Evolutionary conservation across 2,113 vertebrate species (phyloP).

Genomic region (Carassius carassius): DNA sequence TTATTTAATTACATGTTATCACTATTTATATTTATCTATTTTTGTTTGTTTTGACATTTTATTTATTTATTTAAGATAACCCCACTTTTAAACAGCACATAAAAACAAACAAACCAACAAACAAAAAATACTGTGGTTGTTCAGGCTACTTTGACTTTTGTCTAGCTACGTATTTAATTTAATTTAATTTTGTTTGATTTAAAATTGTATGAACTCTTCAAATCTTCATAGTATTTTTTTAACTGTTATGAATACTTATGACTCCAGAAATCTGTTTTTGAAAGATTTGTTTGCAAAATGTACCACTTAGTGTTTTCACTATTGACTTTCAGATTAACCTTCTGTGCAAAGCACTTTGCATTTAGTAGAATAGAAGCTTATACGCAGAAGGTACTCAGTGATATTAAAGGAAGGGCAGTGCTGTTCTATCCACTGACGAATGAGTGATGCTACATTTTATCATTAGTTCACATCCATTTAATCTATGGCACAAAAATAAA

Average conservation of each 20-base stretch:
- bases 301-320: neutral
- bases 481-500: slow-evolving; percentile 19
- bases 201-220: too few species aligned
- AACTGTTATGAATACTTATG: neutral
- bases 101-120: too few species aligned
- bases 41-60: too few species aligned
- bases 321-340: neutral
- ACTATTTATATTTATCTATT: too few species aligned
- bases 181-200: too few species aligned
- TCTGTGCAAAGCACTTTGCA: too few species aligned
- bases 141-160: too few species aligned
- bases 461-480: slow-evolving; percentile 10
- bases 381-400: neutral
- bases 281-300: neutral
- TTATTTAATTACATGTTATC: neutral
- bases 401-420: neutral
- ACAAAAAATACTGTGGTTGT: too few species aligned
- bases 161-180: too few species aligned
- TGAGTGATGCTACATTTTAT: neutral
- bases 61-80: too few species aligned
- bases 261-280: neutral
- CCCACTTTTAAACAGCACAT: too few species aligned
- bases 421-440: neutral
- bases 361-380: slow-evolving; percentile 7
- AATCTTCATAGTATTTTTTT: neutral